Conservation (phyloP, 1,140 invertebrate genomes). For the Ladona fulva region DNA sequence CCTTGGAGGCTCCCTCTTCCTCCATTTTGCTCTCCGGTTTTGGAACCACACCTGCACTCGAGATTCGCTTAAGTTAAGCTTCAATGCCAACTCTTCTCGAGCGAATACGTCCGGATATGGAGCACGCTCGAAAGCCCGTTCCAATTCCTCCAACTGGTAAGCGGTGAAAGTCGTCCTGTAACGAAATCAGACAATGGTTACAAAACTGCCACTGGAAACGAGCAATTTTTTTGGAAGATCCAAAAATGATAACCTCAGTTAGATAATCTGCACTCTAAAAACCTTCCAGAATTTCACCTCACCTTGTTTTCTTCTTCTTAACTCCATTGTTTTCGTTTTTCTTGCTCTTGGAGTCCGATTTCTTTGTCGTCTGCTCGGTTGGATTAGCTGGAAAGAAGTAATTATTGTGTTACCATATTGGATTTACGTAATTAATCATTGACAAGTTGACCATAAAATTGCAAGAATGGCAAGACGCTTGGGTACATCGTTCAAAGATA, state of each 20-base stretch:
- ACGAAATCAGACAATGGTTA: conserved; percentile 22
- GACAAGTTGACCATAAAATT: no score
- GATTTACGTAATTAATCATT: no score
- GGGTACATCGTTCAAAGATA: no score
- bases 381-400: background rate
- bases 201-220: background rate
- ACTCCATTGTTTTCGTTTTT: conserved; percentile 78
- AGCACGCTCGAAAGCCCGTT: conserved; percentile 85
- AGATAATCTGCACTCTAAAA: background rate
- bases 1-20: conserved; percentile 93
- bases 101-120: conserved; percentile 97
- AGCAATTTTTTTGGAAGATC: no score
- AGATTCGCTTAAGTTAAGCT: conserved; percentile 83
- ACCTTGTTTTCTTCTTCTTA: conserved; percentile 92
- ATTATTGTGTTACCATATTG: no score
- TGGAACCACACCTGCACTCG: conserved; percentile 92
- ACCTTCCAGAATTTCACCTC: conserved; percentile 23
- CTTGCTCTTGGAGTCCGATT: conserved; percentile 62
- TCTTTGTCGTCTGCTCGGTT: conserved; percentile 37
- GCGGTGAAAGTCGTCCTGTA: conserved; percentile 92
- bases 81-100: conserved; percentile 83
- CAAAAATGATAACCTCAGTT: background rate
- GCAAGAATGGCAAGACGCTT: no score
- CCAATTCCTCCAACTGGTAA: conserved; percentile 89
- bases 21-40: conserved; percentile 94